These are phyloP conservation scores for Drosophila atripex DNA, from an alignment of 2,888 invertebrate species.

Conservation along the genomic window DNA sequence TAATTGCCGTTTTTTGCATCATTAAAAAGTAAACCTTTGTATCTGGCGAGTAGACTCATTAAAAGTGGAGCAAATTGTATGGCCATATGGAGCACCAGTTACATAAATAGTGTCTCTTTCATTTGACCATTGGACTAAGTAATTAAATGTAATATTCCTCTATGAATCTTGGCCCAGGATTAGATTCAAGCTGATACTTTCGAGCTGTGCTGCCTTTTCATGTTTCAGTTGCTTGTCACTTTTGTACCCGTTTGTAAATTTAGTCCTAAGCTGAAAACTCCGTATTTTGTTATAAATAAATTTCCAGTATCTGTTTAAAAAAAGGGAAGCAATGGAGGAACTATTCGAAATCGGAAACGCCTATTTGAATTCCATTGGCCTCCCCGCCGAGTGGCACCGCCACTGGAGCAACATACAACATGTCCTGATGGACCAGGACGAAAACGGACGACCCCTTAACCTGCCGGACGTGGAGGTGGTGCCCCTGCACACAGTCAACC, in stretches of 20 bases:
- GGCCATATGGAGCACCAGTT: not conserved
- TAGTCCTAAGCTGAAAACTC: not conserved
- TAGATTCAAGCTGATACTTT: not conserved
- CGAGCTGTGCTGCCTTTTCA: not conserved
- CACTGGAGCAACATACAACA: not conserved
- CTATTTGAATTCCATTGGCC: conserved; percentile 9
- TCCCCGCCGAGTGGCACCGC: not conserved
- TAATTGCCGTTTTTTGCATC: conserved; percentile 78
- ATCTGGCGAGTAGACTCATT: conserved; percentile 55
- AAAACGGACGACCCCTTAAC: not conserved
- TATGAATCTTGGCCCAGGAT: not conserved
- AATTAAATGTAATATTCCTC: not conserved
- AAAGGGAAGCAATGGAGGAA: not conserved
- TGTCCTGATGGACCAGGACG: not conserved
- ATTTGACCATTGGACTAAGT: not conserved
- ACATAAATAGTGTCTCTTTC: not conserved
- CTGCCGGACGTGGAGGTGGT: not conserved
- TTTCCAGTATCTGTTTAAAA: not conserved
- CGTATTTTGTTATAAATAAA: not conserved
- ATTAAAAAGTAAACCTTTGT: conserved; percentile 63
- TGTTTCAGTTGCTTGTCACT: not conserved
- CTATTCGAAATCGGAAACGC: conserved; percentile 1
- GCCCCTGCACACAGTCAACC: not conserved
- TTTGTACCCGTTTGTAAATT: not conserved
- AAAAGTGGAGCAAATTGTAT: conserved; percentile 34